Evolutionary conservation across 2,797 vertebrate genomes (phyloP).

Genomic region (Cottoperca gobio): DNA sequence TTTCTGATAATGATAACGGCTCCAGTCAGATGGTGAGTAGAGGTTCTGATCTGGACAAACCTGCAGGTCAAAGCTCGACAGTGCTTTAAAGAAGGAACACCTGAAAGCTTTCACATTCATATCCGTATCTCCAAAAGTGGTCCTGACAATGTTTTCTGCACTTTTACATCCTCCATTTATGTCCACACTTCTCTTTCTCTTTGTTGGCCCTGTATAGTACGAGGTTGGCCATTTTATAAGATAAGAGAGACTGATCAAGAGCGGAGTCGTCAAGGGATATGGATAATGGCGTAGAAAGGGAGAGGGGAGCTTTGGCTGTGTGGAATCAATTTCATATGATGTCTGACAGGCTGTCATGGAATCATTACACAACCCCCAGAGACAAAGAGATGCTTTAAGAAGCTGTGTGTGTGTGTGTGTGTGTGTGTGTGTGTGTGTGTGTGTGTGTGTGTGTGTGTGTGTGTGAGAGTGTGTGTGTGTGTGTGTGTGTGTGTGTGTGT

Average conservation of each 20-base stretch:
- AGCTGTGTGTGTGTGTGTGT: slow-evolving; percentile 14
- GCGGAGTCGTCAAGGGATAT: slow-evolving; percentile 24
- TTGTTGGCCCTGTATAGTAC: not conserved
- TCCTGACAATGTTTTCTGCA: not conserved
- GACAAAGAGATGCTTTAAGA: slow-evolving; percentile 76
- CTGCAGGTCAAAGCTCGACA: slow-evolving; percentile 2
- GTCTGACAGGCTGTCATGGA: slow-evolving; percentile 70
- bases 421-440: slow-evolving; percentile 15
- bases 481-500: not conserved
- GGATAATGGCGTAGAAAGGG: slow-evolving; percentile 36
- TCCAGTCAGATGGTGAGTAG: not conserved
- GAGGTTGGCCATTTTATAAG: slow-evolving; percentile 6
- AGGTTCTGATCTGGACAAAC: not conserved
- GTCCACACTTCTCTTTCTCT: not conserved
- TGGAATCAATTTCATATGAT: slow-evolving; percentile 78
- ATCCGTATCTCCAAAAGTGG: not conserved
- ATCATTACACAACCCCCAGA: slow-evolving; percentile 70
- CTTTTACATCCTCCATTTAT: slow-evolving; percentile 6
- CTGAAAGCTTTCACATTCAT: not conserved
- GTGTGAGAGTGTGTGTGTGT: slow-evolving; percentile 14
- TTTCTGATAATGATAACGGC: too few relatives aligned
- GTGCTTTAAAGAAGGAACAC: not conserved
- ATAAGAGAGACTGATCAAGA: slow-evolving; percentile 36
- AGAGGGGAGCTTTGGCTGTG: slow-evolving; percentile 43
- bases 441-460: slow-evolving; percentile 21